phyloP scores from a whole-genome alignment of 2,888 invertebrate species.

The Campopleginae sp. region DNA sequence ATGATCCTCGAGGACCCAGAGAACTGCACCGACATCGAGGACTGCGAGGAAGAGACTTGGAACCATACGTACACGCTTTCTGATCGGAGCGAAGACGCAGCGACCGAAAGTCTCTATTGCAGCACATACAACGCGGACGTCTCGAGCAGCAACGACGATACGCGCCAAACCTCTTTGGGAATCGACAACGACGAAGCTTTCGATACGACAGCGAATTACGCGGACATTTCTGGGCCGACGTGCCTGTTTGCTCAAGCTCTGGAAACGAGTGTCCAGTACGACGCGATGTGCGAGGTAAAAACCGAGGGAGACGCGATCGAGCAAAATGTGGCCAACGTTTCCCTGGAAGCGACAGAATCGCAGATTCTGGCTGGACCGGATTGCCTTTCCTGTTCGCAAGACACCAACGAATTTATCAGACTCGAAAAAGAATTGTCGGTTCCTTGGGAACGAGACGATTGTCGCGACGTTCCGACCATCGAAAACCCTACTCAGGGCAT shows the following conservation, averaged over 20 bases:
- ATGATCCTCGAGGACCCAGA: constrained; percentile 8
- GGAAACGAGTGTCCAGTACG: not conserved
- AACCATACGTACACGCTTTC: constrained; percentile 71
- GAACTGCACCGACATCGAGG: not conserved
- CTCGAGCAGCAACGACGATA: constrained; percentile 68
- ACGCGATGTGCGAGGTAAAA: constrained; percentile 35
- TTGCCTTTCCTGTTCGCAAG: constrained; percentile 73
- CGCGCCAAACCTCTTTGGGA: constrained; percentile 21
- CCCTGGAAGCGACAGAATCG: not conserved
- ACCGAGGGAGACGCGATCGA: constrained; percentile 40
- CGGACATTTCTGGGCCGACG: constrained; percentile 66
- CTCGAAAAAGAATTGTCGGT: constrained; percentile 70
- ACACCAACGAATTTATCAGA: constrained; percentile 76
- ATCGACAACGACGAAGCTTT: constrained; percentile 32
- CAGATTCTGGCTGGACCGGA: constrained; percentile 10
- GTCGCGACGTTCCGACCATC: not conserved
- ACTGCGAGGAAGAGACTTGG: constrained; percentile 32
- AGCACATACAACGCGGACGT: constrained; percentile 71
- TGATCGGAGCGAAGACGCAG: constrained; percentile 60
- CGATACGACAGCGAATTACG: constrained; percentile 69
- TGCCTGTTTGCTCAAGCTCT: not conserved
- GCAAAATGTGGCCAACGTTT: not conserved
- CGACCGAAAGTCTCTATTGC: constrained; percentile 47
- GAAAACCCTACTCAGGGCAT: not conserved
- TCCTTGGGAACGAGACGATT: constrained; percentile 30